These are phyloP conservation scores for Acanthopleura granulata DNA, from an alignment of 2,888 invertebrate species.

Conservation along the genomic window DNA sequence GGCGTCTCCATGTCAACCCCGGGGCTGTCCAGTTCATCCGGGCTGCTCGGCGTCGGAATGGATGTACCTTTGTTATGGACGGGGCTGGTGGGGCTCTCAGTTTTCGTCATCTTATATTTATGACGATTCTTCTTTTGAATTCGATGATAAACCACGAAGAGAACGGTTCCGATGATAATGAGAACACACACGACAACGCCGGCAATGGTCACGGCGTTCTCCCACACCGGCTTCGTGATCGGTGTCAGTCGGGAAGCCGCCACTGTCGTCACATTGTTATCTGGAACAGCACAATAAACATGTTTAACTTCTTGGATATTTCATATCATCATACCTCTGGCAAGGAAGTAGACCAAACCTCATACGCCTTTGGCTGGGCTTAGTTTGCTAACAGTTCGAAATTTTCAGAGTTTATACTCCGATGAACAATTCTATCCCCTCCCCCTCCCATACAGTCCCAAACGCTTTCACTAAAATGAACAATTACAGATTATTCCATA, in stretches of 20 bases:
- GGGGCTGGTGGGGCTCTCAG: slow-evolving; percentile 43
- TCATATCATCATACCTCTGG: too few relatives aligned
- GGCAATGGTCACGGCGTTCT: slow-evolving; percentile 59
- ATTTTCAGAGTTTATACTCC: too few relatives aligned
- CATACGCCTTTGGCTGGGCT: too few relatives aligned
- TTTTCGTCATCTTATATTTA: slow-evolving; percentile 55
- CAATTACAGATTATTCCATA: too few relatives aligned
- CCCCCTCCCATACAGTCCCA: too few relatives aligned
- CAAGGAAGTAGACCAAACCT: too few relatives aligned
- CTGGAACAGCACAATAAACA: slow-evolving; percentile 29
- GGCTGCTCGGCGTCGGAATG: slow-evolving; percentile 37
- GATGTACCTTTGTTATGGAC: slow-evolving; percentile 27
- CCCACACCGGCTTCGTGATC: slow-evolving; percentile 42
- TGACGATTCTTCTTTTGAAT: slow-evolving; percentile 44
- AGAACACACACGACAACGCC: slow-evolving; percentile 61
- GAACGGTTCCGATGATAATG: slow-evolving; percentile 50
- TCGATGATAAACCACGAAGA: slow-evolving; percentile 56
- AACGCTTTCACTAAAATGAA: too few relatives aligned
- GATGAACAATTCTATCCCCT: too few relatives aligned
- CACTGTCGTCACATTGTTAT: slow-evolving; percentile 28
- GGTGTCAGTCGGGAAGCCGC: slow-evolving; percentile 21
- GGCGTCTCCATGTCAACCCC: slow-evolving; percentile 55
- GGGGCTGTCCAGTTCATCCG: slow-evolving; percentile 47
- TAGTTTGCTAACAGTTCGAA: too few relatives aligned
- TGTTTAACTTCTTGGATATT: not conserved